Evolutionary conservation across 2,888 invertebrate species (phyloP), one percentile per base, ranked within the genome.

Genomic region (Andrena dorsata): DNA sequence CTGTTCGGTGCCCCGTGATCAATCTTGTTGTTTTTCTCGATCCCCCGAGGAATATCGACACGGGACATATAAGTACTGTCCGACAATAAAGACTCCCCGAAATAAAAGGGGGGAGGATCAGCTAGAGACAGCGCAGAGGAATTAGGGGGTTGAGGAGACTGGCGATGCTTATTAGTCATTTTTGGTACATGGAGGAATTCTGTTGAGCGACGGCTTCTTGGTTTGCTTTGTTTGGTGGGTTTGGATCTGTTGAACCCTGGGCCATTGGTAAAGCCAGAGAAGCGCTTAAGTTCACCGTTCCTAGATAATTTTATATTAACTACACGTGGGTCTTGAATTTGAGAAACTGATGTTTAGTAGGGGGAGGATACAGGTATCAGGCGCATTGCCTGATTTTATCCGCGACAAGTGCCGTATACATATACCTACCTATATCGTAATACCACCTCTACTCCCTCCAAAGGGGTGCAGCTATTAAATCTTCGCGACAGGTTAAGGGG

Each of bases 21-120:
- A 84, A 89, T 90, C 85, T 85, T 87, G 41, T 61, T 69, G 76
- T 87, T 87, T 86, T 89, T 88, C 86, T 86, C 58, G 4, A 66
- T 71, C 76, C 51, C 0, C 61, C 47, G 6, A 58, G 20, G 66
- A 82, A 86, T 75, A 73, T 82, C 80, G 79, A 16, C 56, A 30
- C 61, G 63, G 68, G 56, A 75, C 76, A 56, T 73, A 77, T 75
- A 74, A 81, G 83, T 64, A 85, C 64, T 32, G 74, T 10, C 35
- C 53, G 13, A 70, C 76, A 60, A 77, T 81, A 69, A 73, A 66
- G 28, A 20, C 28, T 56, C 23, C n/a, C 7, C 2, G 72, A 60
- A 53, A 47, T 23, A 30, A 58, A 4, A 41, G 41, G n/a, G 35
- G n/a, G 53, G 47, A 41, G 26, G 20, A 41, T 41, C 47, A 5